These are phyloP conservation scores for Clarias pachynema DNA, from an alignment of 2,797 vertebrate species.

Conservation along the genomic window DNA sequence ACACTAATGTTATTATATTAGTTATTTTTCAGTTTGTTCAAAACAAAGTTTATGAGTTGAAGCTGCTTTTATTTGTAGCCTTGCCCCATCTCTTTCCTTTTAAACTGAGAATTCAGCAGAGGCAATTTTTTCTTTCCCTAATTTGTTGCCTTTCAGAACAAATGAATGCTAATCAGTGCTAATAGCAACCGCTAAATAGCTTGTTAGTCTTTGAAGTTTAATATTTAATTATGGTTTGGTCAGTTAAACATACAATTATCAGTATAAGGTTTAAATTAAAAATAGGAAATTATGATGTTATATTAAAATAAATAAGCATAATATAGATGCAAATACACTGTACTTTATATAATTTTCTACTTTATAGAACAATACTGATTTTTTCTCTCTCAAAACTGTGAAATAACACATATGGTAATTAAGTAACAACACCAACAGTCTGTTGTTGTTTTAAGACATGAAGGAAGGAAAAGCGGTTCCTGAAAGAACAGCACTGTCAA, in stretches of 20 bases:
- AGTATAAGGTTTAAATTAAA: not conserved
- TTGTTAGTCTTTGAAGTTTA: not conserved
- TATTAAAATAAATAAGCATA: not conserved
- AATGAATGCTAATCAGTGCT: not conserved
- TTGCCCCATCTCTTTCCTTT: too few relatives aligned
- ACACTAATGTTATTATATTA: not conserved
- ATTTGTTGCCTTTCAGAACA: not conserved
- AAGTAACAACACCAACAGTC: too few relatives aligned
- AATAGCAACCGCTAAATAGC: not conserved
- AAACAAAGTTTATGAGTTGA: not conserved
- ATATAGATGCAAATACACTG: not conserved
- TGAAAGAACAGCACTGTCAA: too few relatives aligned
- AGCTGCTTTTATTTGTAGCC: not conserved
- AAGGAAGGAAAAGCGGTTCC: too few relatives aligned
- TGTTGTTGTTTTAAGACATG: too few relatives aligned
- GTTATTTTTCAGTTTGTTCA: not conserved
- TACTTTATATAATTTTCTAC: not conserved
- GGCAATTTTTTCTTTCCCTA: not conserved
- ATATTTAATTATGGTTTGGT: not conserved
- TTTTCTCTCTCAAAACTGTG: too few relatives aligned
- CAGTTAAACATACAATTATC: not conserved
- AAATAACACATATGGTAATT: too few relatives aligned
- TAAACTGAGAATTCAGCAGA: not conserved
- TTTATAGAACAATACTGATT: too few relatives aligned
- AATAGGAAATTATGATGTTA: not conserved